Evolutionary conservation across 1,140 invertebrate species (phyloP).

Genomic region (Pachypsylla venusta): DNA sequence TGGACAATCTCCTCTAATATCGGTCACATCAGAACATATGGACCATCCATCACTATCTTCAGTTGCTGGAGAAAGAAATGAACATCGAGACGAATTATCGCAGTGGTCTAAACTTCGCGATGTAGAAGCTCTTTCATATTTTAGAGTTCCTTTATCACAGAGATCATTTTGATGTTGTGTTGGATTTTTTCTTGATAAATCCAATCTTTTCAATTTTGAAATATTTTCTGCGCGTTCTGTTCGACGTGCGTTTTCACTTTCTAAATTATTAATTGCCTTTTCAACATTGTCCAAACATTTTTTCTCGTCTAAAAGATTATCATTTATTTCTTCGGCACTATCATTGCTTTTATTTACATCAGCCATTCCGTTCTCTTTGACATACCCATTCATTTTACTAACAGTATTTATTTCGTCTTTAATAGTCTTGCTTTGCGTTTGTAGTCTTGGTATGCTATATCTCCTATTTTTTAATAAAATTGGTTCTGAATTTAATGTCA

Average conservation of each 20-base stretch:
- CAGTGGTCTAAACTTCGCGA: slow-evolving; percentile 9
- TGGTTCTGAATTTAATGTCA: slow-evolving; percentile 17
- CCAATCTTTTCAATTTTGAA: slow-evolving; percentile 15
- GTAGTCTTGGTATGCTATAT: slow-evolving; percentile 11
- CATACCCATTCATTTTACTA: neutral
- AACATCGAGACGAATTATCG: slow-evolving; percentile 12
- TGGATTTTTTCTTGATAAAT: slow-evolving; percentile 11
- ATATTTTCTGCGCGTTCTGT: slow-evolving; percentile 13
- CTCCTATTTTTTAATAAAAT: slow-evolving; percentile 7
- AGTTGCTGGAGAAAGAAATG: slow-evolving; percentile 40
- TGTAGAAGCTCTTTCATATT: slow-evolving; percentile 8
- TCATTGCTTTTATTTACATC: neutral
- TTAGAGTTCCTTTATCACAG: slow-evolving; percentile 14
- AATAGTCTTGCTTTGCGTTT: no score
- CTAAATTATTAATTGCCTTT: neutral
- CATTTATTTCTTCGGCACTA: neutral
- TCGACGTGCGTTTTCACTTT: slow-evolving; percentile 10
- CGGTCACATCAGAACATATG: slow-evolving; percentile 41
- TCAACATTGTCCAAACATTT: slow-evolving; percentile 5
- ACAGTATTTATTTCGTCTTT: no score
- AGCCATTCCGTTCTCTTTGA: neutral
- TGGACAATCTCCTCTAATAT: slow-evolving; percentile 29
- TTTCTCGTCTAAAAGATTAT: neutral
- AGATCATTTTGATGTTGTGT: no score
- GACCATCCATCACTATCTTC: slow-evolving; percentile 47